phyloP scores from a whole-genome alignment of 2,113 vertebrate genomes.

The Hipposideros armiger region DNA sequence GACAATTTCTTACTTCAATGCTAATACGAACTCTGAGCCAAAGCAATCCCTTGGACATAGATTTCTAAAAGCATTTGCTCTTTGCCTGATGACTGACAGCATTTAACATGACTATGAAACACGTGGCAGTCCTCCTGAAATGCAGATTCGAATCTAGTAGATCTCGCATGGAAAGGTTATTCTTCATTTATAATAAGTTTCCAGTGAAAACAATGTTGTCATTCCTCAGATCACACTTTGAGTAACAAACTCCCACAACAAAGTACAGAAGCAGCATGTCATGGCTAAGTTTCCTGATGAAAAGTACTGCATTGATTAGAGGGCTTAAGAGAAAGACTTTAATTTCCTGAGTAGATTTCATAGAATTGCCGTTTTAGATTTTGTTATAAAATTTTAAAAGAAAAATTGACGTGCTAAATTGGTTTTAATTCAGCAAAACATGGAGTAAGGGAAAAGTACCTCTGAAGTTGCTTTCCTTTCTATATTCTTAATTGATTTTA shows the following conservation, averaged over 20 bases:
- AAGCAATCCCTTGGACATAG: not conserved
- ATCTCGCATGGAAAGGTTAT: not conserved
- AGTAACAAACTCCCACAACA: not conserved
- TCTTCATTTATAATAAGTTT: not conserved
- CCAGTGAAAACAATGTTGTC: not conserved
- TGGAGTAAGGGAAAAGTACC: not conserved
- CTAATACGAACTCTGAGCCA: not conserved
- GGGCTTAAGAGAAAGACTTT: not conserved
- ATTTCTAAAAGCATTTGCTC: not conserved
- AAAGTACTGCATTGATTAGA: not conserved
- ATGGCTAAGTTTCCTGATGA: not conserved
- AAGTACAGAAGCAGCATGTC: not conserved
- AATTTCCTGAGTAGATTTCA: not conserved
- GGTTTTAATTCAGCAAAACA: not conserved
- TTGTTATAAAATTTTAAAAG: not conserved
- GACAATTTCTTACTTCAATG: not conserved
- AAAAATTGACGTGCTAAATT: not conserved
- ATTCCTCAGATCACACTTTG: not conserved
- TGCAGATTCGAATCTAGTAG: not conserved
- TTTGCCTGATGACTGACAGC: not conserved
- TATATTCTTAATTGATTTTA: not conserved
- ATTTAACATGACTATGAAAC: not conserved
- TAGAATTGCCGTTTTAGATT: not conserved
- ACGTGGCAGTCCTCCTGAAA: not conserved
- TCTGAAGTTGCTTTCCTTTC: not conserved